Conservation (phyloP, 2,797 vertebrate genomes). For the Semotilus atromaculatus region DNA sequence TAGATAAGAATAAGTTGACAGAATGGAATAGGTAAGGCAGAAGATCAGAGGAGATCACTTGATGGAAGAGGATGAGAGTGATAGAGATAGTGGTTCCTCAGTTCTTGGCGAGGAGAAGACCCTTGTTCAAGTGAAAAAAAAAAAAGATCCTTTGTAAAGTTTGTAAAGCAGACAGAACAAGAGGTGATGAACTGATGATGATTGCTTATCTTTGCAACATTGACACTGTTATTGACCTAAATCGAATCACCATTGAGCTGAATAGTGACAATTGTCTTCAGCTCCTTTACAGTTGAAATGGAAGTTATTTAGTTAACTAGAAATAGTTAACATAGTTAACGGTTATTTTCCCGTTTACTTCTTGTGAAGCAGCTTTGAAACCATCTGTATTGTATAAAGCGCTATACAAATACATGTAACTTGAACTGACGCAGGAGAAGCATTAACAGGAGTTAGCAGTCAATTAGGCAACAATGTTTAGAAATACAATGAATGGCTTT, state of each 20-base stretch:
- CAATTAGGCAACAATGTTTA: background rate
- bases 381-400: background rate
- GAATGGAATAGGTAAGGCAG: background rate
- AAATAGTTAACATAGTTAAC: no score
- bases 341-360: background rate
- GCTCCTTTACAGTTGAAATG: background rate
- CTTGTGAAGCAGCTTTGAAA: slow-evolving; percentile 7
- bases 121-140: background rate
- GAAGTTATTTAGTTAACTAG: no score
- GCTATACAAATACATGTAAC: background rate
- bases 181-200: background rate
- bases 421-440: background rate
- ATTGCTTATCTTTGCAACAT: background rate
- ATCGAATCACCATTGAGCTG: background rate
- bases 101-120: background rate
- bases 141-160: background rate
- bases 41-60: slow-evolving; percentile 11
- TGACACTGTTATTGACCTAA: background rate
- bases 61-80: background rate
- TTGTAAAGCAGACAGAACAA: background rate
- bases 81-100: background rate
- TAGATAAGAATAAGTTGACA: background rate
- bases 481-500: background rate
- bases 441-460: background rate
- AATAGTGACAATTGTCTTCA: background rate